Base-by-base conservation (phyloP, 2,797 vertebrate genomes). In the Crocodylus rhombifer region DNA sequence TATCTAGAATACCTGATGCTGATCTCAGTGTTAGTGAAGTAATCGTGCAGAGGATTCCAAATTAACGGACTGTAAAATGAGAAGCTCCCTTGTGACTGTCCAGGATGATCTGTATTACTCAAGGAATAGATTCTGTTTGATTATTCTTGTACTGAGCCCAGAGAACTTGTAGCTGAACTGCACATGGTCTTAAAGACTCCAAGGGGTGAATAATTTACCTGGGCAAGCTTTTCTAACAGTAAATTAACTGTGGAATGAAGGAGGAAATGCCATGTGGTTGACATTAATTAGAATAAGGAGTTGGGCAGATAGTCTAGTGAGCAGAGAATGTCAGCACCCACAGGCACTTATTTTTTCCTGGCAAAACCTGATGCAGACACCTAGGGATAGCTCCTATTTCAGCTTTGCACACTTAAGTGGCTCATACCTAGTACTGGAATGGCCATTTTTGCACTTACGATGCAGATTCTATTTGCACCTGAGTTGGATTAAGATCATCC, bases 1-100 rank as follows among this genome's bases (percentile, higher is more conserved):
- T 51, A 0, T 23, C 12, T 64, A 64, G 5, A 33, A 4, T 12
- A 16, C 4, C 14, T 0, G 8, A 1, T n/a, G 3, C 1, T 15
- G 7, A 30, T 3, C 4, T 5, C 2, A 28, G 6, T 7, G n/a
- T 61, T 12, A 18, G 7, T 26, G 25, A 3, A 25, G 8, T 23
- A 60, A 58, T 65, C 28, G 16, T 17, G 28, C 17, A 65, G 63
- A 63, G 28, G 42, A 51, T 51, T 51, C 42, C 42, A 51, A 10
- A 51, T 51, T 51, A 9, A 51, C 9, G 10, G 42, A 51, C 42
- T 51, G 17, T 4, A 0, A 2, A 16, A 3, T 4, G 2, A 17
- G 65, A 51, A 2, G 0, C 13, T 4, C 18, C 77, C 12, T 14
- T 16, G 3, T 28, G 30, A 8, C 7, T 15, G 11, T 33, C 5